These are phyloP conservation scores for Mechanitis messenoides DNA, from an alignment of 2,888 invertebrate genomes.

Conservation along the genomic window DNA sequence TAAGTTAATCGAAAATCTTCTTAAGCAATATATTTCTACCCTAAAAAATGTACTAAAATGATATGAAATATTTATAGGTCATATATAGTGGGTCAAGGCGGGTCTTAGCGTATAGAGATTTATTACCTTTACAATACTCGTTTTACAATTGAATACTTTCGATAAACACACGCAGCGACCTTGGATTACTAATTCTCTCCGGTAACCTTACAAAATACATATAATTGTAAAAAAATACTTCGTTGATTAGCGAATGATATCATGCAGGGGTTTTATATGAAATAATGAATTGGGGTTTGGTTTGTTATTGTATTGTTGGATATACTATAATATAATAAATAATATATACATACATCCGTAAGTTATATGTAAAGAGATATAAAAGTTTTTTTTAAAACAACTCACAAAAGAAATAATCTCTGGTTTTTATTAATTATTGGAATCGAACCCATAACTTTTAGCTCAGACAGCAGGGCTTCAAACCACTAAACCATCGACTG, in stretches of 20 bases:
- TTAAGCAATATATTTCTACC: not conserved
- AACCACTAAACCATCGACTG: too few relatives aligned
- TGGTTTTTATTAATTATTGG: too few relatives aligned
- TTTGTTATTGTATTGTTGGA: not conserved
- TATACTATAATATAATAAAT: too few relatives aligned
- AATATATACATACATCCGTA: too few relatives aligned
- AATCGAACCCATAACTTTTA: too few relatives aligned
- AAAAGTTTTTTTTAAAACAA: too few relatives aligned
- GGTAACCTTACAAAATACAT: constrained; percentile 18
- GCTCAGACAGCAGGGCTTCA: too few relatives aligned
- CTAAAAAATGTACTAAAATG: not conserved
- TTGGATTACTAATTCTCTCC: constrained; percentile 43
- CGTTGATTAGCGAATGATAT: constrained; percentile 3
- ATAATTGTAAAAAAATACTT: constrained; percentile 1
- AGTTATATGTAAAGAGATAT: too few relatives aligned
- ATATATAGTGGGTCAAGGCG: constrained; percentile 39
- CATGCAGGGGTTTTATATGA: constrained; percentile 4
- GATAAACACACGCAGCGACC: constrained; percentile 45
- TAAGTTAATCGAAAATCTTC: too few relatives aligned
- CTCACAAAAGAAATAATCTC: too few relatives aligned
- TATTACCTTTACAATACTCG: constrained; percentile 54
- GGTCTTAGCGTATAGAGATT: constrained; percentile 44
- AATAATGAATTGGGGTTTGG: not conserved
- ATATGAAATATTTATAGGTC: not conserved
- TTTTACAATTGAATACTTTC: constrained; percentile 60